A percentile compares a stretch with the other conserved stretches of the same genome.
These are phyloP conservation scores for Pristionchus entomophagus DNA, from an alignment of 2,888 invertebrate genomes.

Conservation along the genomic window DNA sequence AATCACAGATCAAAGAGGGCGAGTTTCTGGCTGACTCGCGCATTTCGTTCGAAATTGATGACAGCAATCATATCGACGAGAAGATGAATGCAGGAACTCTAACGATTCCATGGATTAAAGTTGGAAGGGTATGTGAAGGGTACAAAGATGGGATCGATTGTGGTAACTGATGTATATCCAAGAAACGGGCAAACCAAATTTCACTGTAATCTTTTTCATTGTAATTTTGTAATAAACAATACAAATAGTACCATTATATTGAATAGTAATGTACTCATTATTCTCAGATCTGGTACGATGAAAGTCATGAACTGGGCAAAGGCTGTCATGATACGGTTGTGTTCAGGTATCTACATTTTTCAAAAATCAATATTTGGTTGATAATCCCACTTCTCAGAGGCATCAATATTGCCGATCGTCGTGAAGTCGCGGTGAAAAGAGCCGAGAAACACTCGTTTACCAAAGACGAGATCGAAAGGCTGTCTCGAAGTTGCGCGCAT, in stretches of 20 bases:
- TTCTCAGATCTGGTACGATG: conserved; percentile 85
- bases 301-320: conserved; percentile 89
- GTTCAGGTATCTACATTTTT: conserved; percentile 83
- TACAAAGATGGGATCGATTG: no score
- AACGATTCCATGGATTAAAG: conserved; percentile 46
- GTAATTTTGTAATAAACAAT: not conserved
- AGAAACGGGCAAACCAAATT: no score
- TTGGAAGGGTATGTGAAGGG: conserved; percentile 45
- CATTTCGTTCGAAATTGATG: conserved; percentile 54
- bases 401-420: conserved; percentile 91
- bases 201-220: no score
- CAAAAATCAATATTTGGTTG: not conserved
- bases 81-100: conserved; percentile 35
- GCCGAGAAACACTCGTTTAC: conserved; percentile 95
- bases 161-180: no score
- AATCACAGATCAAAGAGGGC: conserved; percentile 31
- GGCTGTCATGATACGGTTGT: conserved; percentile 99
- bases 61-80: no score
- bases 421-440: conserved; percentile 95
- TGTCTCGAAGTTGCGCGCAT: conserved; percentile 95
- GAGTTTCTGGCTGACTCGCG: conserved; percentile 55
- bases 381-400: conserved; percentile 82
- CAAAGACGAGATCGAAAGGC: conserved; percentile 90
- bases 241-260: conserved; percentile 54
- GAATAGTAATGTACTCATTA: not conserved